Conservation (phyloP, 2,113 vertebrate species). For the Pedetes capensis region DNA sequence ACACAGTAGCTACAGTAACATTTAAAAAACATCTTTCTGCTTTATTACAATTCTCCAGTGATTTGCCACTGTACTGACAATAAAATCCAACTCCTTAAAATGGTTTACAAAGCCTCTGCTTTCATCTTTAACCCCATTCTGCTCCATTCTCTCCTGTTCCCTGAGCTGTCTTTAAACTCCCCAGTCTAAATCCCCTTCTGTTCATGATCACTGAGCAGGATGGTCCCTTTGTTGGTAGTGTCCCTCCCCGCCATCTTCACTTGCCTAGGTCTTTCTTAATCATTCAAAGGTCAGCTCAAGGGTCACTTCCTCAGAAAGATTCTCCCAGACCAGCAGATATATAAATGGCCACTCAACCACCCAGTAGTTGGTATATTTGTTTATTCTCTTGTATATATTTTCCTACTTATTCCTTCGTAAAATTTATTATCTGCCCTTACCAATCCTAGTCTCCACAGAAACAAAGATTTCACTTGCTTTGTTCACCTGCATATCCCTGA, state of each 20-base stretch:
- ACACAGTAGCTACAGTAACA: background rate
- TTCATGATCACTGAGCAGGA: background rate
- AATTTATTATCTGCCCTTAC: background rate
- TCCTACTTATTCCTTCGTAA: background rate
- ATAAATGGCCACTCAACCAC: background rate
- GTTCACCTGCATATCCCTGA: background rate
- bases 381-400: background rate
- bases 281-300: background rate
- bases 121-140: background rate
- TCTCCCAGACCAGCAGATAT: background rate
- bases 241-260: background rate
- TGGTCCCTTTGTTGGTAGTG: background rate
- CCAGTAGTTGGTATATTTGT: background rate
- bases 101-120: background rate
- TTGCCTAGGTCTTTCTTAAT: background rate
- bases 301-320: background rate
- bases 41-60: background rate
- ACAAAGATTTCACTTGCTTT: background rate
- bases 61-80: background rate
- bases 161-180: background rate
- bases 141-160: background rate
- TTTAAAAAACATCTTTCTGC: background rate
- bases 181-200: background rate
- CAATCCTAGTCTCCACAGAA: background rate
- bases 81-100: background rate